These are phyloP conservation scores for Bombus waltoni DNA, from an alignment of 1,140 invertebrate genomes.

Conservation along the genomic window DNA sequence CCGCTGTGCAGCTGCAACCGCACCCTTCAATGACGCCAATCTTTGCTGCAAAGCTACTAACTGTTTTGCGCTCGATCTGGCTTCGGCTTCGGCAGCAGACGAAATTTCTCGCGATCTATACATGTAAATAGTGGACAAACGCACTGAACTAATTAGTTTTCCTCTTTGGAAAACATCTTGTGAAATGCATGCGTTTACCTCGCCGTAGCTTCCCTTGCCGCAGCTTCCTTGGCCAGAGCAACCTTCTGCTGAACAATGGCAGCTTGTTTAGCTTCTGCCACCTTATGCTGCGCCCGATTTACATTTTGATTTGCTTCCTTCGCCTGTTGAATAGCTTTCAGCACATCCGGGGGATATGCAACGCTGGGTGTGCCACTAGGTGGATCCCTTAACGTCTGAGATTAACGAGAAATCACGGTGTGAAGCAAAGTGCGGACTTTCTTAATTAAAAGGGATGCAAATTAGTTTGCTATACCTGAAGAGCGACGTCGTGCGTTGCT, in stretches of 20 bases:
- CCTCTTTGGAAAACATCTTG: neutral
- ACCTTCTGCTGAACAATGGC: slow-evolving; percentile 79
- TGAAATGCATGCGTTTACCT: slow-evolving; percentile 61
- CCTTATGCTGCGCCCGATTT: slow-evolving; percentile 76
- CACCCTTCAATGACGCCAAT: slow-evolving; percentile 79
- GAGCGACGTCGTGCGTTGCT: slow-evolving; percentile 77
- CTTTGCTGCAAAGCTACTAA: slow-evolving; percentile 79
- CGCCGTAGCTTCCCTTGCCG: slow-evolving; percentile 75
- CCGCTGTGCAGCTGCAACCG: slow-evolving; percentile 80
- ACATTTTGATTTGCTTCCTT: slow-evolving; percentile 80
- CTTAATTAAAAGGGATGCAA: neutral
- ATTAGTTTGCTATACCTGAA: slow-evolving; percentile 71
- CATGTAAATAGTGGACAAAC: neutral
- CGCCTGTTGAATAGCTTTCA: slow-evolving; percentile 78
- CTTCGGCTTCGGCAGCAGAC: slow-evolving; percentile 75
- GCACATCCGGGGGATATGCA: slow-evolving; percentile 78
- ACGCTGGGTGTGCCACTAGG: slow-evolving; percentile 75
- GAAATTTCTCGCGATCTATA: slow-evolving; percentile 78
- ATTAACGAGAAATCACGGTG: slow-evolving; percentile 5
- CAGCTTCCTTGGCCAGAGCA: slow-evolving; percentile 78
- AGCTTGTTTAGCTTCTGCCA: slow-evolving; percentile 78
- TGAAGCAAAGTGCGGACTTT: neutral
- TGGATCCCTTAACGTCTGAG: slow-evolving; percentile 73
- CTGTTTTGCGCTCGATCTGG: slow-evolving; percentile 77
- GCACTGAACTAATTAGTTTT: neutral